Base-by-base conservation (phyloP, 2,888 invertebrate species). In the Drosophila siamana region DNA sequence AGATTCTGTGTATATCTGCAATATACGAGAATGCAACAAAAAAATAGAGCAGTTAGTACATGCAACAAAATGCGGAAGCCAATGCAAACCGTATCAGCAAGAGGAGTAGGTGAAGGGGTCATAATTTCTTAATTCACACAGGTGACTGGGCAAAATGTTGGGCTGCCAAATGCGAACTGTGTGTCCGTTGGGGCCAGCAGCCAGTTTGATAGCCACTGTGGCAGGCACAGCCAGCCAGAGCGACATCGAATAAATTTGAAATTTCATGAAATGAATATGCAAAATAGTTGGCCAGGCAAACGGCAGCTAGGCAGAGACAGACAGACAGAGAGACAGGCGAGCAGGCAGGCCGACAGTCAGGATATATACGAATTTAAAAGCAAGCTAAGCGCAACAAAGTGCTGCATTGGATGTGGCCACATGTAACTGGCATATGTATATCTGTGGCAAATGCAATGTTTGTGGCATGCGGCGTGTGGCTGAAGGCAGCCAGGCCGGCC, bases 1-100 rank as follows among this genome's bases (percentile, higher is more conserved):
- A 84, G 15, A 88, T 84, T 22, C 72, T 72, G 66, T 82, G 82
- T 50, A 79, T 88, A 81, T 90, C 91, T 91, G 67, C 69, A 76
- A 52, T 26, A 15, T 9, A 33, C 41, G 24, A 59, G 44, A 44
- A 6, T n/a, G n/a, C n/a, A 19, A 2, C 19, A 13, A 44, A 59
- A 46, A 52, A 62, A 52, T 59, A 36, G 7, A 7, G 19, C 19
- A 60, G 15, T 48, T 51, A 36, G 47, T 54, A 41, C 2, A 24
- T 16, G 38, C 26, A 22, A 13, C 43, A 38, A 41, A 13, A 41
- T n/a, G 22, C 16, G n/a, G 38, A 15, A 48, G 54, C 40, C 26
- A 52, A 24, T 38, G 30, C 30, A 55, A 44, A 44, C 44, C 44
- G 50, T 46, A 24, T 36, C 19, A 46, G n/a, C 28, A 19, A 11